Base-by-base conservation (phyloP, 2,888 invertebrate genomes). In the Dorcus parallelipipedus region DNA sequence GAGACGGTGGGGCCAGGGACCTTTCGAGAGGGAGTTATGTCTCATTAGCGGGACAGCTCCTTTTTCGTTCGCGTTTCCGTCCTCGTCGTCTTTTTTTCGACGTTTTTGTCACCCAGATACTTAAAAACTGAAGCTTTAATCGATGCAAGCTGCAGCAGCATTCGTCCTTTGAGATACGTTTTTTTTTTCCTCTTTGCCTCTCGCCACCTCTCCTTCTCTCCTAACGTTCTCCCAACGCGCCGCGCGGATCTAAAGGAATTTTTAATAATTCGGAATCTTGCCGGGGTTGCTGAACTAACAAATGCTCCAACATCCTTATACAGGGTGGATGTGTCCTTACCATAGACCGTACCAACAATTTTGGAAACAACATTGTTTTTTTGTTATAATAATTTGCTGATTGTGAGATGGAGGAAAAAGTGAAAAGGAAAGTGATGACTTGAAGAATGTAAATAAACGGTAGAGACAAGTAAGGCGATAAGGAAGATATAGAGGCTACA, bases 121-220 rank as follows among this genome's bases (percentile, higher is more conserved):
- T 45, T 45, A 45, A 45, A 20, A 45, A 23, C 45, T 45, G 20
- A 20, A 45, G 45, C 45, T 45, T 45, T 45, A 45, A 45, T 45
- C 45, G 45, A 45, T 45, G 45, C 23, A 17, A 45, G 45, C 45
- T 17, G 45, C 45, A 14, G 14, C 45, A 20, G 45, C 45, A 20
- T 45, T 23, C 45, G 45, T 20, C 45, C 23, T 23, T 45, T 45
- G 45, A 45, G 23, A 45, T 45, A 3, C 45, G 20, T 20, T 45
- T 23, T 17, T 20, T 45, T 45, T 45, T 45, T 45, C 14, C 14
- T 43, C 5, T 45, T 10, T 45, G 9, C 41, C 14, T 41, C 41
- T 8, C 14, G 10, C 41, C 14, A 10, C 14, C 26, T 33, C 2
- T 45, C 10, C 8, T 41, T 41, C 41, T 9, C 14, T 14, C 41